phyloP scores from a whole-genome alignment of 2,888 invertebrate genomes.

The Heliconius erato region DNA sequence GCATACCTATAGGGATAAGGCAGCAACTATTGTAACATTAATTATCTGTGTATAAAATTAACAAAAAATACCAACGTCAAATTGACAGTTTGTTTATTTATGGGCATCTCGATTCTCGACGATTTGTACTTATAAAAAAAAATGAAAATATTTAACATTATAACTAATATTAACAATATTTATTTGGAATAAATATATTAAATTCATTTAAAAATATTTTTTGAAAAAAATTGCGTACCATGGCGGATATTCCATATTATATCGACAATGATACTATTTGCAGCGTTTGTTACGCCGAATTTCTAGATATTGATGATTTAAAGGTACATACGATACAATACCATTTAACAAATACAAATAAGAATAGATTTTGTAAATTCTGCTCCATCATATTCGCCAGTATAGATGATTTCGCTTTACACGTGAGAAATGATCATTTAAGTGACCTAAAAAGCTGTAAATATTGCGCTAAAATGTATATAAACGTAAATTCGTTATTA shows the following conservation, averaged over 20 bases:
- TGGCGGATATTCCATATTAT: constrained; percentile 20
- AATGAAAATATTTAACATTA: background rate
- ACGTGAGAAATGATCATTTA: constrained; percentile 67
- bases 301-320: constrained; percentile 71
- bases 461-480: constrained; percentile 65
- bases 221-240: background rate
- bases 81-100: constrained; percentile 12
- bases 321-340: constrained; percentile 66
- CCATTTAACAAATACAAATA: constrained; percentile 55
- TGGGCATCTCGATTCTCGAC: background rate
- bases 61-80: background rate
- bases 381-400: constrained; percentile 60
- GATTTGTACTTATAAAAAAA: background rate
- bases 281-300: constrained; percentile 68
- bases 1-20: too few relatives aligned
- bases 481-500: constrained; percentile 47
- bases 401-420: constrained; percentile 62
- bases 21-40: background rate
- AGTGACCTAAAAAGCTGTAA: constrained; percentile 59
- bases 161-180: background rate
- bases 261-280: constrained; percentile 64
- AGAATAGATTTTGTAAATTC: constrained; percentile 60
- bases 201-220: background rate
- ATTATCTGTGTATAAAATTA: background rate
- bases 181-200: background rate